Conservation (phyloP, 2,113 vertebrate genomes). For the Passer montanus region DNA sequence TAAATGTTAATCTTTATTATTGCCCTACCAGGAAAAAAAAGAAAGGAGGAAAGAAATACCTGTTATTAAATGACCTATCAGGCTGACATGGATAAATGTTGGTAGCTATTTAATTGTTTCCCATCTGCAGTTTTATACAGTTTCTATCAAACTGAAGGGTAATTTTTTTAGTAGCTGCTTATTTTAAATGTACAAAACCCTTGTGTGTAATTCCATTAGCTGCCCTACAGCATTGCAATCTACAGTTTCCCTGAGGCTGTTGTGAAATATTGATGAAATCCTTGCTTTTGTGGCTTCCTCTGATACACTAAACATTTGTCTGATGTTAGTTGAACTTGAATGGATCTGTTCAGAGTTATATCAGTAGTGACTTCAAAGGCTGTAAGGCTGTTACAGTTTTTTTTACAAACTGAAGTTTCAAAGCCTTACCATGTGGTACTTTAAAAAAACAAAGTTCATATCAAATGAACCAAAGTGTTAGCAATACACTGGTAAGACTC, state of each 20-base stretch:
- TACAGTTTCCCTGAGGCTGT: constrained; percentile 95
- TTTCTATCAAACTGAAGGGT: constrained; percentile 84
- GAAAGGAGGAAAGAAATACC: constrained; percentile 62
- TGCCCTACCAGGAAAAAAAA: constrained; percentile 42
- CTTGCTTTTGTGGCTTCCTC: constrained; percentile 85
- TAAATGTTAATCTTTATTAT: constrained; percentile 84
- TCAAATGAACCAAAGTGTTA: constrained; percentile 59
- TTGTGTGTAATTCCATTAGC: constrained; percentile 97
- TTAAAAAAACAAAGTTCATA: constrained; percentile 72
- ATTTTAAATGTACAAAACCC: constrained; percentile 96
- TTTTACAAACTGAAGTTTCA: constrained; percentile 73
- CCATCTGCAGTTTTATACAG: constrained; percentile 80
- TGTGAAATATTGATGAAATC: constrained; percentile 99
- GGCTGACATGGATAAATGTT: constrained; percentile 71
- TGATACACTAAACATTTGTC: constrained; percentile 86
- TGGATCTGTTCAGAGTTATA: constrained; percentile 80
- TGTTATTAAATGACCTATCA: constrained; percentile 81
- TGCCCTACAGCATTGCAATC: constrained; percentile 91
- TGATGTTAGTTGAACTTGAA: constrained; percentile 84
- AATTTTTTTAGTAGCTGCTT: constrained; percentile 87
- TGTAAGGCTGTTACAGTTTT: constrained; percentile 70
- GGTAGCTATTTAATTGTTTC: constrained; percentile 79
- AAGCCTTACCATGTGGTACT: constrained; percentile 67
- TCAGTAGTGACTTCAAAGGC: constrained; percentile 81
- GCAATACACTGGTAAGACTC: constrained; percentile 50